A percentile compares a stretch with the other conserved stretches of the same genome.
Evolutionary conservation across 2,888 invertebrate genomes (phyloP).

Genomic region (Silvanus unidentatus): DNA sequence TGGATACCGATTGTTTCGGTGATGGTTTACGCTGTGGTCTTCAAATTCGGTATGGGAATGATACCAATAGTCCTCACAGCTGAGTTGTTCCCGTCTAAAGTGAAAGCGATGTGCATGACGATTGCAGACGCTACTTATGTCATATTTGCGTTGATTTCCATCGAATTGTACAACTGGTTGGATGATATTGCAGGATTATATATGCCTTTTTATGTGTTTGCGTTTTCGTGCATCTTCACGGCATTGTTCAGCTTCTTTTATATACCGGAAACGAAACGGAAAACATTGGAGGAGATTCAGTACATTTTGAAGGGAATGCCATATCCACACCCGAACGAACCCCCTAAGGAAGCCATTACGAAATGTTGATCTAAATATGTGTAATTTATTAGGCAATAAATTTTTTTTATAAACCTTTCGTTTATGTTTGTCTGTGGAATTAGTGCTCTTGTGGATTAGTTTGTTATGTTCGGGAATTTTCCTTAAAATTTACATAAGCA

Average conservation of each 20-base stretch:
- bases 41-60: conserved; percentile 41
- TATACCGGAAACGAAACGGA: conserved; percentile 41
- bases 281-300: conserved; percentile 41
- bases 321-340: conserved; percentile 2
- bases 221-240: conserved; percentile 33
- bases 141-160: conserved; percentile 34
- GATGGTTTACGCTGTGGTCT: conserved; percentile 39
- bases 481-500: no score
- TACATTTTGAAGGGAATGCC: conserved; percentile 36
- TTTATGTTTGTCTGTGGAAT: no score
- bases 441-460: no score
- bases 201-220: conserved; percentile 40
- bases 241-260: conserved; percentile 36
- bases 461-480: no score
- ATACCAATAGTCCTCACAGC: conserved; percentile 42
- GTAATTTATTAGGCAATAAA: no score
- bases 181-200: conserved; percentile 31
- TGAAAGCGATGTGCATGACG: conserved; percentile 43
- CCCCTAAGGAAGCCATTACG: no score
- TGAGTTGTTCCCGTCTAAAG: conserved; percentile 42
- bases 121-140: conserved; percentile 40
- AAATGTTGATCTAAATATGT: no score
- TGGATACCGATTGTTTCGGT: conserved; percentile 34
- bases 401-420: no score
- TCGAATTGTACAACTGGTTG: conserved; percentile 36